A percentile compares a stretch with the other conserved stretches of the same genome.
phyloP scores from a whole-genome alignment of 2,888 invertebrate genomes.

The Eulithis testata region DNA sequence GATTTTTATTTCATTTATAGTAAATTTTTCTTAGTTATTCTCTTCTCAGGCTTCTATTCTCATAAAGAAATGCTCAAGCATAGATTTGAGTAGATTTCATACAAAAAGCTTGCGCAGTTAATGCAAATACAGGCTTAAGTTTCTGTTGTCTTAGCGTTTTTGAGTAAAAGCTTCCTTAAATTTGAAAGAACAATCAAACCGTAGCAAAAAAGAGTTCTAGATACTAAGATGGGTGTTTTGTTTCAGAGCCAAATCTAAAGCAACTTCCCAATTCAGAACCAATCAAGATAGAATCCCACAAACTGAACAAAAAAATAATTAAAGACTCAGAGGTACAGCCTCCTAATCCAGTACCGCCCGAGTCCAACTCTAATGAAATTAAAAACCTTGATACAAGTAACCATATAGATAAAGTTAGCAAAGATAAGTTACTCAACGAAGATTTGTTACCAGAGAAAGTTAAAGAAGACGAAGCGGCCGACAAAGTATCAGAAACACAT shows the following conservation, averaged over 20 bases:
- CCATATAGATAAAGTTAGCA: constrained; percentile 40
- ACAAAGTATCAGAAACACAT: constrained; percentile 63
- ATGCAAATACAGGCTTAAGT: no score
- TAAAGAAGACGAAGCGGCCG: constrained; percentile 50
- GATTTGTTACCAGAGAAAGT: constrained; percentile 39
- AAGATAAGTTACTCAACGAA: constrained; percentile 34
- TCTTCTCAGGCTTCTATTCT: no score
- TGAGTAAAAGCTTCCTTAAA: no score
- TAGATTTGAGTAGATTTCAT: no score
- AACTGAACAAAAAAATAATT: constrained; percentile 48
- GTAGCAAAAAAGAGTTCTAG: no score
- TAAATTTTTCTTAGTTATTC: no score
- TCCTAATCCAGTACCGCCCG: constrained; percentile 77
- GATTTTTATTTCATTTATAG: no score
- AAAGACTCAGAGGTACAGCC: constrained; percentile 77
- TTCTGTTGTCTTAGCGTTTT: no score
- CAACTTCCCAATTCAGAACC: constrained; percentile 47
- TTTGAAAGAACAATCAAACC: no score
- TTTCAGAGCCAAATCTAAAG: constrained; percentile 57
- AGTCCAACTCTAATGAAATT: constrained; percentile 67
- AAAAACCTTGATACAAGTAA: constrained; percentile 52
- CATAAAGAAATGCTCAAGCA: no score
- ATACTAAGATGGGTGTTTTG: neutral
- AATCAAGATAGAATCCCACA: constrained; percentile 40
- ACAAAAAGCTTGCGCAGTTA: no score